Conservation (phyloP, 2,113 vertebrate genomes). For the Orycteropus afer region DNA sequence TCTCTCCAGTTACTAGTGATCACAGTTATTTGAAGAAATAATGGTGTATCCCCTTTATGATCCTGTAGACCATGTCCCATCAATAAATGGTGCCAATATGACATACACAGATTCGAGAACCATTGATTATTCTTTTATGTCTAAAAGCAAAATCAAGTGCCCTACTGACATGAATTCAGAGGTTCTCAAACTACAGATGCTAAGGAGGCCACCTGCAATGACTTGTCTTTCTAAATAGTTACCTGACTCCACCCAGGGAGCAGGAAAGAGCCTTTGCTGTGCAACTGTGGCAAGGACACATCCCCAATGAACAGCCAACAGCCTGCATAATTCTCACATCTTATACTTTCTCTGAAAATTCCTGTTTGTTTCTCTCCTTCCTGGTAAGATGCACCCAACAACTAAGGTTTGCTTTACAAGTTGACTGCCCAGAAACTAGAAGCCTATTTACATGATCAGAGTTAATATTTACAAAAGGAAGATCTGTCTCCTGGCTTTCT, state of each 20-base stretch:
- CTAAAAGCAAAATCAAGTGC: accelerated
- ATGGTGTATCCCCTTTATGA: accelerated
- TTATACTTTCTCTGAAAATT: not conserved
- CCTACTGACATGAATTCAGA: too few species aligned
- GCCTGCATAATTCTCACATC: too few species aligned
- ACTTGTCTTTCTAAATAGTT: not conserved
- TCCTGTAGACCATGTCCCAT: not conserved
- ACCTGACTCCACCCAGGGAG: accelerated
- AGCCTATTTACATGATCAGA: not conserved
- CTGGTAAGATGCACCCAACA: not conserved
- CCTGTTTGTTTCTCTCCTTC: not conserved
- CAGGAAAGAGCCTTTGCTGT: accelerated
- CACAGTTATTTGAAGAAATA: not conserved
- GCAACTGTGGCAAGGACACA: accelerated
- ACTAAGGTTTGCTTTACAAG: not conserved
- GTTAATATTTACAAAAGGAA: not conserved
- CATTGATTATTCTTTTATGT: accelerated
- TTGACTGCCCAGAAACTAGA: not conserved
- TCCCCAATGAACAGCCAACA: not conserved
- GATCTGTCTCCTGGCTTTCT: not conserved
- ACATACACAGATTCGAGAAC: accelerated
- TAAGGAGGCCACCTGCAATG: accelerated
- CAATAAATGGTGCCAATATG: accelerated
- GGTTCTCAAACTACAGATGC: not conserved
- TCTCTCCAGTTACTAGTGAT: not conserved